Conservation (phyloP, 1,140 invertebrate genomes). For the Lanistes nyassanus region DNA sequence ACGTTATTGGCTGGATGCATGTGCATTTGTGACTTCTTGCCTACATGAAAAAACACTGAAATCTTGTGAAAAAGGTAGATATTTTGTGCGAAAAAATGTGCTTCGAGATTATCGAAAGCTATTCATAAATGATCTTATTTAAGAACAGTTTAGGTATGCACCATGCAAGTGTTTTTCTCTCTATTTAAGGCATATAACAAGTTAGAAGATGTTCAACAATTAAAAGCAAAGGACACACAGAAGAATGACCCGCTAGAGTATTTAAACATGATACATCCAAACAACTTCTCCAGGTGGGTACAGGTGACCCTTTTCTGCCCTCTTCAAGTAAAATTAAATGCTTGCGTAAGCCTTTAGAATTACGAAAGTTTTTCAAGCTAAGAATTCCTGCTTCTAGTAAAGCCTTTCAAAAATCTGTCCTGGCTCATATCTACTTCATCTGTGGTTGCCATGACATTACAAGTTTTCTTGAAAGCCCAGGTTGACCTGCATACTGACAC, state of each 20-base stretch:
- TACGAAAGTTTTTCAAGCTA: too few relatives aligned
- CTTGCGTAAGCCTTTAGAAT: too few relatives aligned
- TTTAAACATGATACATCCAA: slow-evolving; percentile 59
- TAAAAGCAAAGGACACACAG: slow-evolving; percentile 49
- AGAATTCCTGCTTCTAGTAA: too few relatives aligned
- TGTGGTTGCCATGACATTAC: too few relatives aligned
- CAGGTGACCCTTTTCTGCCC: background rate
- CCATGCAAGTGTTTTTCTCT: background rate
- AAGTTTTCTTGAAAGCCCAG: too few relatives aligned
- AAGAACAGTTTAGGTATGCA: background rate
- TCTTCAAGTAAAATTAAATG: background rate
- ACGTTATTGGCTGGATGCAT: too few relatives aligned
- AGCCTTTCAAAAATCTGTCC: too few relatives aligned
- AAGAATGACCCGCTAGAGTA: slow-evolving; percentile 64
- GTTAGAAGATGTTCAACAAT: slow-evolving; percentile 51
- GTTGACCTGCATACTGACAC: too few relatives aligned
- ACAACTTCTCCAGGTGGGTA: slow-evolving; percentile 60
- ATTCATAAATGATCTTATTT: background rate
- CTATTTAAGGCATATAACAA: slow-evolving; percentile 60
- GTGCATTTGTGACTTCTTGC: too few relatives aligned
- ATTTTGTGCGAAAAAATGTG: background rate
- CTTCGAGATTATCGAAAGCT: background rate
- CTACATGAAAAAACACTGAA: too few relatives aligned
- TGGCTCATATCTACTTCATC: too few relatives aligned
- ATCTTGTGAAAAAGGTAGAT: too few relatives aligned